Conservation (phyloP, 2,113 vertebrate species). For the Shinisaurus crocodilurus region DNA sequence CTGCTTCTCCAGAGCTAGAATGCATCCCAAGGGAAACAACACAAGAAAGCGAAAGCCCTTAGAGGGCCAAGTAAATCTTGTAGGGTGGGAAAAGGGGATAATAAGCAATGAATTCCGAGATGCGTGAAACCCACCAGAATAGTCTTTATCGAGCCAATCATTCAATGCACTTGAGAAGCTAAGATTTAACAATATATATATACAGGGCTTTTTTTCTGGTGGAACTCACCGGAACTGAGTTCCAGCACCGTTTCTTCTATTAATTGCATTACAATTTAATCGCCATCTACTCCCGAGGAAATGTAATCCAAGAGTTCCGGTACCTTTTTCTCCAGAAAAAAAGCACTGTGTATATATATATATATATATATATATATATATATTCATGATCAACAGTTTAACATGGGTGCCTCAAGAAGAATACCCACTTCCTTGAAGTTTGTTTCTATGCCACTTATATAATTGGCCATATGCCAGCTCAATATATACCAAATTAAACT, state of each 20-base stretch:
- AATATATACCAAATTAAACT: background rate
- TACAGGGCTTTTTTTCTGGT: too few relatives aligned
- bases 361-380: too few relatives aligned
- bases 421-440: background rate
- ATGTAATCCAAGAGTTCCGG: too few relatives aligned
- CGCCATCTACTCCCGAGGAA: too few relatives aligned
- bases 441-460: background rate
- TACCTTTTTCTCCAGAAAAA: too few relatives aligned
- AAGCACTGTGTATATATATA: too few relatives aligned
- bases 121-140: conserved; percentile 1
- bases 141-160: conserved; percentile 36
- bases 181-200: conserved; percentile 6
- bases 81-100: conserved; percentile 29
- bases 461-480: background rate
- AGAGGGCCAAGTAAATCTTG: conserved; percentile 47
- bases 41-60: conserved; percentile 56
- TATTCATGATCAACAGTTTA: background rate
- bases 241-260: too few relatives aligned
- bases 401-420: background rate
- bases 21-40: conserved; percentile 57
- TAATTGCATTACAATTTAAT: too few relatives aligned
- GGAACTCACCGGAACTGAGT: too few relatives aligned
- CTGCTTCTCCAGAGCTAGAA: conserved; percentile 58
- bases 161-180: conserved; percentile 3
- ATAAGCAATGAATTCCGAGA: conserved; percentile 39